Percentiles rank a stretch among this genome's conserved stretches.
These are phyloP conservation scores for Cephalopterus ornatus DNA, from an alignment of 2,113 vertebrate species.

Conservation along the genomic window DNA sequence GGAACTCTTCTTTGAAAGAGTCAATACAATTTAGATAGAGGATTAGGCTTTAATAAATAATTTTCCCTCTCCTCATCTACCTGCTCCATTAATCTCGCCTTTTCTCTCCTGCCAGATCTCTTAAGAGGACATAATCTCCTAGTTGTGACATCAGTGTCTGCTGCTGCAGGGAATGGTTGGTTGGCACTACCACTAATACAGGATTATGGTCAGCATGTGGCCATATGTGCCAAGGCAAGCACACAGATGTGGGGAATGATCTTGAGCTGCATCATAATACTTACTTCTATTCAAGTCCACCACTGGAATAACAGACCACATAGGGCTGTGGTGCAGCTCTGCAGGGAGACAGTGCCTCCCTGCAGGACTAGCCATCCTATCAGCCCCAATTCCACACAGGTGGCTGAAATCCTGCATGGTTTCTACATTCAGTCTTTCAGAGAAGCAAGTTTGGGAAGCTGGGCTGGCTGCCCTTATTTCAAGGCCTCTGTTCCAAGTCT, in stretches of 20 bases:
- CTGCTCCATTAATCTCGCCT: not conserved
- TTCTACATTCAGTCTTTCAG: not conserved
- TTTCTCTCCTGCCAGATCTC: not conserved
- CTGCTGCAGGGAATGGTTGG: not conserved
- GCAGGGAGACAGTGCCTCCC: not conserved
- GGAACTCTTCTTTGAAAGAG: not conserved
- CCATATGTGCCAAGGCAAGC: not conserved
- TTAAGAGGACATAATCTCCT: slow-evolving; percentile 41
- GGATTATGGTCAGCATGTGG: slow-evolving; percentile 25
- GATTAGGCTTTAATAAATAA: not conserved
- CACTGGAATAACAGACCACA: not conserved
- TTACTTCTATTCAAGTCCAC: not conserved
- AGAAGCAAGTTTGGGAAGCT: not conserved
- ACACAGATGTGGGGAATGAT: not conserved
- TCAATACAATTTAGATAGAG: not conserved
- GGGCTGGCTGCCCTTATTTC: not conserved
- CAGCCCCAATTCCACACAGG: not conserved
- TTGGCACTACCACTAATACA: slow-evolving; percentile 1
- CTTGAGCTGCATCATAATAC: not conserved
- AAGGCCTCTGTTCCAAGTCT: not conserved
- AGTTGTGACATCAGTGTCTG: slow-evolving; percentile 7
- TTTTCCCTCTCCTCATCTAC: not conserved
- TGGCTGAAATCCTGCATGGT: not conserved
- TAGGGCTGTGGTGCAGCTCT: not conserved
- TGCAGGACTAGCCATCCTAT: not conserved